phyloP scores from a whole-genome alignment of 2,888 invertebrate species.

The Pammene aurita region DNA sequence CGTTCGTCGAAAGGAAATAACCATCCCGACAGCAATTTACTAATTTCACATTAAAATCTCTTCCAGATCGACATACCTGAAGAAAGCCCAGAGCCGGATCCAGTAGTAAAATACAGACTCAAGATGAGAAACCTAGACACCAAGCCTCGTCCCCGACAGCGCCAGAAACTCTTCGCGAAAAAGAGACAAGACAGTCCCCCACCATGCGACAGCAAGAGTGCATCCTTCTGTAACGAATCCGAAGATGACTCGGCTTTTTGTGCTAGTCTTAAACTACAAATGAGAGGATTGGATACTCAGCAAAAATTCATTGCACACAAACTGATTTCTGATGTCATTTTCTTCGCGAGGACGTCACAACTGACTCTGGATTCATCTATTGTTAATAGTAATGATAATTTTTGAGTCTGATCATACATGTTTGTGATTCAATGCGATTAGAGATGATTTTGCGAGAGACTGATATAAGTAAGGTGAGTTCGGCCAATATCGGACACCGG shows the following conservation, averaged over 20 bases:
- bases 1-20: no score
- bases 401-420: background rate
- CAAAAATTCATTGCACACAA: slow-evolving; percentile 43
- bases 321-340: slow-evolving; percentile 41
- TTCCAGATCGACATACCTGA: slow-evolving; percentile 37
- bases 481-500: no score
- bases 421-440: background rate
- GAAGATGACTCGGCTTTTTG: slow-evolving; percentile 39
- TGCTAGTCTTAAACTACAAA: slow-evolving; percentile 36
- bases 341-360: slow-evolving; percentile 40
- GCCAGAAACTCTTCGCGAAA: background rate
- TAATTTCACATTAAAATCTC: no score
- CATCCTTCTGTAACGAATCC: slow-evolving; percentile 8
- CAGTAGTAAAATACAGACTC: slow-evolving; percentile 17
- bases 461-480: background rate
- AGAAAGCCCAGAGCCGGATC: slow-evolving; percentile 17
- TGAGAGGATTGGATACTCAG: slow-evolving; percentile 36
- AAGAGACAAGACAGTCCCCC: background rate
- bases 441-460: background rate
- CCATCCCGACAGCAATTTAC: no score
- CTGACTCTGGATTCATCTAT: slow-evolving; percentile 37
- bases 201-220: background rate
- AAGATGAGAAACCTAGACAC: slow-evolving; percentile 22
- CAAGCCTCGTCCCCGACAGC: slow-evolving; percentile 1
- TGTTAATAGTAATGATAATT: background rate